These are phyloP conservation scores for Cataglyphis altisquamis DNA, from an alignment of 2,888 invertebrate species.

Conservation along the genomic window DNA sequence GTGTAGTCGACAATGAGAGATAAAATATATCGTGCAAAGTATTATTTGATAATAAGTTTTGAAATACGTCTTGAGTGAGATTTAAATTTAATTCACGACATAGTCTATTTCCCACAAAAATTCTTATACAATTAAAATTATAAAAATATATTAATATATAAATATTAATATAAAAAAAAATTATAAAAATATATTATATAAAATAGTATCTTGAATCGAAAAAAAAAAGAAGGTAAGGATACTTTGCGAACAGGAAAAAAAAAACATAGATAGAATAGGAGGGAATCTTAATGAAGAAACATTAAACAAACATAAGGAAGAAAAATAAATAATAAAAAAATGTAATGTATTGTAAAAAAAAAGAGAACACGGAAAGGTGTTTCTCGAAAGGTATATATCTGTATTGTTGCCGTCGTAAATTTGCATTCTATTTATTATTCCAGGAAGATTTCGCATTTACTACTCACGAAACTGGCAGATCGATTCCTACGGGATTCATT, in stretches of 20 bases:
- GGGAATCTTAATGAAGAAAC: neutral
- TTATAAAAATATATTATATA: neutral
- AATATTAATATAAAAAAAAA: neutral
- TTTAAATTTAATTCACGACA: slow-evolving; percentile 19
- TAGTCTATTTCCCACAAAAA: neutral
- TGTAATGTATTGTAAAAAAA: neutral
- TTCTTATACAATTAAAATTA: neutral
- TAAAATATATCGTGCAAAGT: slow-evolving; percentile 1
- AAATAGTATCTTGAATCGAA: neutral
- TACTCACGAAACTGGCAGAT: slow-evolving; percentile 48
- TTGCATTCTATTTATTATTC: slow-evolving; percentile 61
- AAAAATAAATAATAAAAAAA: neutral
- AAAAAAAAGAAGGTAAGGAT: neutral
- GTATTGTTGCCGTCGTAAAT: slow-evolving; percentile 39
- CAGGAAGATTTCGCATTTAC: slow-evolving; percentile 51
- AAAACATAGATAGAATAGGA: neutral
- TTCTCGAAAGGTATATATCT: slow-evolving; percentile 1
- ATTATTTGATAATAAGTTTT: slow-evolving; percentile 2
- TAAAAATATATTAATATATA: neutral
- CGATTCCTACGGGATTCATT: slow-evolving; percentile 59
- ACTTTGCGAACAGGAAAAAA: neutral
- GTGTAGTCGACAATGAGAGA: neutral
- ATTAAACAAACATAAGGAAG: neutral
- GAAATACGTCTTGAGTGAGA: neutral
- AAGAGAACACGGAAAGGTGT: neutral